Percentiles rank a stretch among this genome's conserved stretches.
Evolutionary conservation across 2,888 invertebrate genomes (phyloP).

Genomic region (Chalcis sispes): DNA sequence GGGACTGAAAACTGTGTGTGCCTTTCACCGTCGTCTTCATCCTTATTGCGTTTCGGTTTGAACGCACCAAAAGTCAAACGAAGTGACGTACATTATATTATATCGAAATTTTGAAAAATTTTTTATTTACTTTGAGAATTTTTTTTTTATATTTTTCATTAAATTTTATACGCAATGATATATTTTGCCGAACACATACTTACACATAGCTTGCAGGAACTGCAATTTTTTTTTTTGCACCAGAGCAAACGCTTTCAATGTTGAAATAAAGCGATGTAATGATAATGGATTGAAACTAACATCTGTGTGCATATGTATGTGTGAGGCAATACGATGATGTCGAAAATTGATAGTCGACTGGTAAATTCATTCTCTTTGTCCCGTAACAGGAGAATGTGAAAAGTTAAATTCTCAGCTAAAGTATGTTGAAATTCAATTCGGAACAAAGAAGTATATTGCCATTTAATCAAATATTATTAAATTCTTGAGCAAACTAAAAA

Average conservation of each 20-base stretch:
- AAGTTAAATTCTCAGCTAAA: slow-evolving; percentile 43
- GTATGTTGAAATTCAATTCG: slow-evolving; percentile 4
- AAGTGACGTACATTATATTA: neutral
- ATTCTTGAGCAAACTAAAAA: no score
- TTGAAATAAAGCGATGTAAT: neutral
- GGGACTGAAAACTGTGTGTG: neutral
- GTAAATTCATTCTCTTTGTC: slow-evolving; percentile 24
- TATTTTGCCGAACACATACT: no score
- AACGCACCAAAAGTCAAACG: neutral
- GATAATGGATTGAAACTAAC: slow-evolving; percentile 17
- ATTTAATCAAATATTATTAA: no score
- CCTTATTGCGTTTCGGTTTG: slow-evolving; percentile 10
- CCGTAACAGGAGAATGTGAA: neutral
- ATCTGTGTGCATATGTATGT: slow-evolving; percentile 28
- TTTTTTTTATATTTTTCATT: no score
- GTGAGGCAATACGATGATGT: slow-evolving; percentile 4
- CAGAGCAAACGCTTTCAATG: neutral
- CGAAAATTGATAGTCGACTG: slow-evolving; percentile 32
- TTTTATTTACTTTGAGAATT: neutral
- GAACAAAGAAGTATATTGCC: no score
- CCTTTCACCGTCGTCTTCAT: neutral
- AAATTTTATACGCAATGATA: no score
- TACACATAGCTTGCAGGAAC: neutral
- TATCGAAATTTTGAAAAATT: neutral
- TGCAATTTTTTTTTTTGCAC: neutral